A percentile compares a stretch with the other conserved stretches of the same genome.
Conservation (phyloP, 2,888 invertebrate genomes). For the Halictus ligatus region DNA sequence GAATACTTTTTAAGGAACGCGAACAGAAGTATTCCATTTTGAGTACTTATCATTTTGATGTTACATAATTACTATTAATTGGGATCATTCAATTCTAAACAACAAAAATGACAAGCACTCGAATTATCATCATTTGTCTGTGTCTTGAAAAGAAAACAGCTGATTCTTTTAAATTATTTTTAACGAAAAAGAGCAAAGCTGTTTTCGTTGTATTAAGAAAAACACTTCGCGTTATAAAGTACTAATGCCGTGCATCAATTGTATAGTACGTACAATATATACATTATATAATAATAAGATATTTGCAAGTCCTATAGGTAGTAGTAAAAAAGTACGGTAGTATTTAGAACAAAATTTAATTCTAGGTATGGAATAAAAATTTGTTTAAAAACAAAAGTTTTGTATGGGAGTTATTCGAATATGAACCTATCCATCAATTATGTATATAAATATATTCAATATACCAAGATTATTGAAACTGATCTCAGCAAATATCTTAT, state of each 20-base stretch:
- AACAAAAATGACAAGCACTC: background rate
- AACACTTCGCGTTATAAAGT: conserved; percentile 13
- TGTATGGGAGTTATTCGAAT: background rate
- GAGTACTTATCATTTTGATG: conserved; percentile 8
- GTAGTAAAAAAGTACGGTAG: background rate
- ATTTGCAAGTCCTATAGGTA: conserved; percentile 18
- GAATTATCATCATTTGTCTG: background rate
- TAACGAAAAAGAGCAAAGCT: background rate
- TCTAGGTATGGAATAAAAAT: background rate
- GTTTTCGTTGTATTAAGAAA: conserved; percentile 1
- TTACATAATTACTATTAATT: background rate
- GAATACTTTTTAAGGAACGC: background rate
- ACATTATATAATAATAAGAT: conserved; percentile 31
- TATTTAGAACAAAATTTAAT: background rate
- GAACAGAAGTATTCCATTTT: background rate
- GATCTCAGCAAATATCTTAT: conserved; percentile 34
- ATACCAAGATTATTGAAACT: conserved; percentile 1
- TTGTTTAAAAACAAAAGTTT: background rate
- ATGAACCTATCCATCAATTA: background rate
- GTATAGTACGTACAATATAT: conserved; percentile 22
- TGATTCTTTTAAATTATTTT: background rate
- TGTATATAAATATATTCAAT: background rate
- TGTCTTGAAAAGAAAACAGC: background rate
- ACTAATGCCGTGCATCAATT: conserved; percentile 14
- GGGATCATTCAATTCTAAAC: background rate